Evolutionary conservation across 2,113 vertebrate species (phyloP), one percentile per base, ranked within the genome.

Genomic region (Holacanthus passer): DNA sequence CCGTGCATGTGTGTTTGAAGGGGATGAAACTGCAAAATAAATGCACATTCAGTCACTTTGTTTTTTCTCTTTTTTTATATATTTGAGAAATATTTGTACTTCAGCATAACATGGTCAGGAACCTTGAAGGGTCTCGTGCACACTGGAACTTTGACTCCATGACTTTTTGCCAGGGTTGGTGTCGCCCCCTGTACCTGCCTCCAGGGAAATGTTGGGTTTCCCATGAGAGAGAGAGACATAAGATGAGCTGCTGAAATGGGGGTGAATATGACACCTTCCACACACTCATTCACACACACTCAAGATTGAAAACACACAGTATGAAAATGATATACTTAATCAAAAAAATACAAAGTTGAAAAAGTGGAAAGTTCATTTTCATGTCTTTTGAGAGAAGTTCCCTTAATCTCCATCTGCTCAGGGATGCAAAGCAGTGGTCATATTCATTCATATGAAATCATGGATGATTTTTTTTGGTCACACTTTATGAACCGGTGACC

Each of bases 111-210:
- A 19, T 12, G 1, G 7, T 8, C 24, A 47, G 39, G 19, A 3
- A 39, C 12, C 50, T 17, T 22, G 3, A 9, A 17, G 6, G 12
- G 13, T 1, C 12, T 29, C 81, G 43, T 20, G 19, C 56, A 1
- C 47, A 35, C 35, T 41, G 59, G 52, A n/a, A 29, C 16, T n/a
- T 11, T 1, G 35, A 32, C 59, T 47, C 22, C 7, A 7, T 1
- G 5, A 27, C 29, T 60, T 56, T n/a, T 31, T 8, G 17, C 10
- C 71, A 68, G 74, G 77, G 62, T 77, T 72, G n/a, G 39, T 80
- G 70, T 81, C 83, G 63, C 84, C 83, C 68, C 75, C 70, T 87
- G 56, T 53, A 22, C 16, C 41, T 75, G 64, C 58, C 43, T 50
- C 22, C 0, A 4, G 48, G 48, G 22, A 78, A 53, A 50, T 13